A percentile compares a stretch with the other conserved stretches of the same genome.
phyloP scores from a whole-genome alignment of 1,140 invertebrate species.

The Homalodisca vitripennis region DNA sequence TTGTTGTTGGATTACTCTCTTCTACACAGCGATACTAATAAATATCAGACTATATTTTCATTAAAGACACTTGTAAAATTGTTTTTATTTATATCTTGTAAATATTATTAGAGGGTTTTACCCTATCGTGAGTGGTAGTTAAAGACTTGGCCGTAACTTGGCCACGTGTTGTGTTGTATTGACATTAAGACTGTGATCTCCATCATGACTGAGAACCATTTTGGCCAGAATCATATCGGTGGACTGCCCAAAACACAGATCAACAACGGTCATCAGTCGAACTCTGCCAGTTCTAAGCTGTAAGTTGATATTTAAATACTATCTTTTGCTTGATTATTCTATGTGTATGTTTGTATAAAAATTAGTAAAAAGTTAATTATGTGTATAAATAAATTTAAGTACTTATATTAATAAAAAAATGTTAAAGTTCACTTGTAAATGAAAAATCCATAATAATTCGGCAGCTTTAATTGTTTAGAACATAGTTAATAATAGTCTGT shows the following conservation, averaged over 20 bases:
- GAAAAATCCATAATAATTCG: too few relatives aligned
- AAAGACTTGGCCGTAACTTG: constrained; percentile 12
- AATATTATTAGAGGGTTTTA: constrained; percentile 1
- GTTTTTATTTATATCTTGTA: constrained; percentile 21
- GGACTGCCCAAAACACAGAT: background rate
- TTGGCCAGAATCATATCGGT: constrained; percentile 5
- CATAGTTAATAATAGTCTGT: too few relatives aligned
- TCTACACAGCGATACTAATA: too few relatives aligned
- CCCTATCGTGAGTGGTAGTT: background rate
- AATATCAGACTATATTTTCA: background rate
- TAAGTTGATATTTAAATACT: too few relatives aligned
- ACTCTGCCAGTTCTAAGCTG: background rate
- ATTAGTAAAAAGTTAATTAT: too few relatives aligned
- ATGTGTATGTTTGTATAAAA: too few relatives aligned
- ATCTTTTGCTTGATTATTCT: too few relatives aligned
- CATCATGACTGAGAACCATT: constrained; percentile 12
- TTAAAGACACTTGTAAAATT: background rate
- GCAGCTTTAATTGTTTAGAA: too few relatives aligned
- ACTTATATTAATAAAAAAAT: too few relatives aligned
- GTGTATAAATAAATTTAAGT: too few relatives aligned
- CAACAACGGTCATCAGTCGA: constrained; percentile 12
- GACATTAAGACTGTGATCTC: background rate
- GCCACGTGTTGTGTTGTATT: background rate
- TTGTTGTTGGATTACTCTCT: too few relatives aligned
- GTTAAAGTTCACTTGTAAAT: too few relatives aligned